These are phyloP conservation scores for Diorhabda sublineata DNA, from an alignment of 1,140 invertebrate species.

Conservation along the genomic window DNA sequence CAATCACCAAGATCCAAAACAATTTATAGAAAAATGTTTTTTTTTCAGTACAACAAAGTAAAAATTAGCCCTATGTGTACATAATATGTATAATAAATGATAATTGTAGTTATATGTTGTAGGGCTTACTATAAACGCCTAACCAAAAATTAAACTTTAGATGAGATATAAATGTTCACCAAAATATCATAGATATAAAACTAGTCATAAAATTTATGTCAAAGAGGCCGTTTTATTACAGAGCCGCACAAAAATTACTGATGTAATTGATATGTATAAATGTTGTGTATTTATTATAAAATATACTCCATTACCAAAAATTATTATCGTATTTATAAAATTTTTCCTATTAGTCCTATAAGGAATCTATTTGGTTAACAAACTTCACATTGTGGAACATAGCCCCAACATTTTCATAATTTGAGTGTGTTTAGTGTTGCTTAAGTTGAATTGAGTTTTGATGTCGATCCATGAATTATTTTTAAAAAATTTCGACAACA, in stretches of 20 bases:
- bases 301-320: conserved; percentile 31
- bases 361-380: too few relatives aligned
- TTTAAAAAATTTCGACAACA: too few relatives aligned
- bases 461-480: too few relatives aligned
- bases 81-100: conserved; percentile 5
- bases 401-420: too few relatives aligned
- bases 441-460: too few relatives aligned
- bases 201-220: conserved; percentile 37
- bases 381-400: too few relatives aligned
- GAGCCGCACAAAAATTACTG: conserved; percentile 30
- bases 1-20: too few relatives aligned
- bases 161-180: conserved; percentile 14
- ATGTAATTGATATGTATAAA: conserved; percentile 41
- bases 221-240: conserved; percentile 31
- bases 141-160: conserved; percentile 10
- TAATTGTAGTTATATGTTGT: conserved; percentile 3
- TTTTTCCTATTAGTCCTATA: too few relatives aligned
- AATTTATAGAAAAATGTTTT: too few relatives aligned
- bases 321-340: too few relatives aligned
- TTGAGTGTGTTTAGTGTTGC: too few relatives aligned
- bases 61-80: not conserved
- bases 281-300: conserved; percentile 49
- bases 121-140: conserved; percentile 10
- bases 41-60: too few relatives aligned
- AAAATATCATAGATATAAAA: conserved; percentile 34